These are phyloP conservation scores for Eumerus sabulonum DNA, from an alignment of 2,888 invertebrate species.

Conservation along the genomic window DNA sequence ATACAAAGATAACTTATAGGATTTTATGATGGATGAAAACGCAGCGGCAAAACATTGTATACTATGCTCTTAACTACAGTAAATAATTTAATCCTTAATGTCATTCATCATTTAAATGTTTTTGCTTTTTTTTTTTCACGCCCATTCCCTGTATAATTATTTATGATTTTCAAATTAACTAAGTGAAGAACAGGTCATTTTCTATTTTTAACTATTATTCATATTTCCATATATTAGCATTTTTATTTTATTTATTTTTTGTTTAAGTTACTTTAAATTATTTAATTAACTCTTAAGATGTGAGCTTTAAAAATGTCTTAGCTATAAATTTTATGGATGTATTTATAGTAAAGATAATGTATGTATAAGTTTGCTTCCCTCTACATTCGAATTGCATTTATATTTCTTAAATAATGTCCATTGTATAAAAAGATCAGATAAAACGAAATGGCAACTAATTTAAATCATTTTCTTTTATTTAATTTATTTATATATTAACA, in stretches of 20 bases:
- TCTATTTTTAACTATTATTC: slow-evolving; percentile 61
- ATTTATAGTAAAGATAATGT: too few relatives aligned
- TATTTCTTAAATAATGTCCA: too few relatives aligned
- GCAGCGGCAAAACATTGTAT: slow-evolving; percentile 56
- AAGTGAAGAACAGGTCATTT: slow-evolving; percentile 30
- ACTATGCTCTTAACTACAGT: slow-evolving; percentile 60
- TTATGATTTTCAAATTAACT: too few relatives aligned
- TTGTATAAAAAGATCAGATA: too few relatives aligned
- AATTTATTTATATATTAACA: slow-evolving; percentile 34
- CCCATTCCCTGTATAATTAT: too few relatives aligned
- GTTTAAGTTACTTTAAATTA: slow-evolving; percentile 47
- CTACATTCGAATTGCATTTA: too few relatives aligned
- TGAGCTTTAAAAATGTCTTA: too few relatives aligned
- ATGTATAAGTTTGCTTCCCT: too few relatives aligned
- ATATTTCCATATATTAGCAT: slow-evolving; percentile 48
- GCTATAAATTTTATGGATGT: too few relatives aligned
- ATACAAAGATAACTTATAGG: too few relatives aligned
- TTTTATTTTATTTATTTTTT: slow-evolving; percentile 41
- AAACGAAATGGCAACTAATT: too few relatives aligned
- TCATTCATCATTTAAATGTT: slow-evolving; percentile 53
- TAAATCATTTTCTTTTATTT: slow-evolving; percentile 20
- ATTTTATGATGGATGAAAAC: slow-evolving; percentile 51
- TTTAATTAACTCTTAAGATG: not conserved
- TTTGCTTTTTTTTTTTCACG: slow-evolving; percentile 50
- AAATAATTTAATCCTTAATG: slow-evolving; percentile 63